Evolutionary conservation across 53 echinoderm and acorn worm species (phyloP).

Genomic region (Henricia sp.): DNA sequence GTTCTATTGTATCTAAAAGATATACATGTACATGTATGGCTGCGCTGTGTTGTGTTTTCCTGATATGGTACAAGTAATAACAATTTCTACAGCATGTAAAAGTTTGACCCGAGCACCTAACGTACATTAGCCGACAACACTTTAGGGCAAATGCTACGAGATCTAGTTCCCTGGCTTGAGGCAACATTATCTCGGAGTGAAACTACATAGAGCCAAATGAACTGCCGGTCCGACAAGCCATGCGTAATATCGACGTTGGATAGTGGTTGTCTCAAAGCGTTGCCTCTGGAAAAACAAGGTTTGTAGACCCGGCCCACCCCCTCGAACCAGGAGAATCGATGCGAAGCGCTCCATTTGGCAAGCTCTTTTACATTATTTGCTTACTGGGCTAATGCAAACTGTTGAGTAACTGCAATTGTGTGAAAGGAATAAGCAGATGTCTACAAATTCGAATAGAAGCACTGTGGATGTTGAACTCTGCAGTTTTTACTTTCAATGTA

Average conservation of each 20-base stretch:
- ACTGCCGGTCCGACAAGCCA: no score
- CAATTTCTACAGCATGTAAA: no score
- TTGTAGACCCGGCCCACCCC: background rate
- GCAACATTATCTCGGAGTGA: background rate
- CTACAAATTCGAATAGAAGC: no score
- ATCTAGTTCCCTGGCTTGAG: conserved; percentile 40
- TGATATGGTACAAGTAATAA: no score
- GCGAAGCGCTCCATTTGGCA: conserved; percentile 53
- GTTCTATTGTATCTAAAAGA: no score
- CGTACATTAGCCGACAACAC: no score
- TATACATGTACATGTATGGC: no score
- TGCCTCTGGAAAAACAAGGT: conserved; percentile 4
- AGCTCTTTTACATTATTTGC: conserved; percentile 63
- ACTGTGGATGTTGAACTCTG: no score
- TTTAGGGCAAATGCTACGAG: background rate
- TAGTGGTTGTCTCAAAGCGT: conserved; percentile 15
- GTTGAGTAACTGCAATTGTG: conserved; percentile 21
- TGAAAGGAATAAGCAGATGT: conserved; percentile 26
- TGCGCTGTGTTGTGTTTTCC: no score
- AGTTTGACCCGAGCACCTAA: no score
- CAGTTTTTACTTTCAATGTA: no score
- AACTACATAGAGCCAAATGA: conserved; percentile 6
- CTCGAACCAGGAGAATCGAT: conserved; percentile 24
- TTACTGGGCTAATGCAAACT: conserved; percentile 9
- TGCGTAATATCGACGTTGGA: conserved; percentile 34